Evolutionary conservation across 2,797 vertebrate species (phyloP), one percentile per base, ranked within the genome.

Genomic region (Limosa lapponica): DNA sequence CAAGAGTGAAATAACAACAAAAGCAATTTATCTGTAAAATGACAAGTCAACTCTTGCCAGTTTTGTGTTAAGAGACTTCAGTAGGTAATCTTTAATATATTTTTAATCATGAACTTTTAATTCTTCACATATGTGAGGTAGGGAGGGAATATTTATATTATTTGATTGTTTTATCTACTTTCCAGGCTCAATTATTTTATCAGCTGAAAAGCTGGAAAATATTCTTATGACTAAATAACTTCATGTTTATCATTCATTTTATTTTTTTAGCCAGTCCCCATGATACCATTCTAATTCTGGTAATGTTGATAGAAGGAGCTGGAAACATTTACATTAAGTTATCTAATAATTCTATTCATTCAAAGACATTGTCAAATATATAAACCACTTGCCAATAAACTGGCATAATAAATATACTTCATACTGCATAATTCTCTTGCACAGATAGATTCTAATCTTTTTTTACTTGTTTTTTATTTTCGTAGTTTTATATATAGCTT

Each of bases 101-200:
- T 88, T 88, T 96, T 90, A 93, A 69, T 79, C 51, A 61, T 44
- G 36, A 86, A 89, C 70, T 92, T 95, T 69, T 91, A 89, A 96
- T 97, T 97, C 90, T 95, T 96, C 90, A 88, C 85, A 83, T 94
- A 69, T 88, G 89, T 87, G 36, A 89, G 72, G 77, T 37, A 72
- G 66, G 81, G 92, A 81, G 20, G 32, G 32, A 94, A 87, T 97
- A 93, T 97, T 97, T 97, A 74, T 90, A 52, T 80, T 70, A 91
- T 96, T 96, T 95, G 91, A 91, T 96, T 96, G 64, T 41, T 91
- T 97, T 96, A 97, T 97, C 92, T 94, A 61, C 90, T 97, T 98
- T 97, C 92, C 88, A 96, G 85, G 64, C 75, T 96, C 74, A 97
- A 95, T 97, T 97, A 97, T 97, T 98, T 98, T 97, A 98, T 97